phyloP scores from a whole-genome alignment of 2,113 vertebrate genomes.

The Illadopsis cleaveri region DNA sequence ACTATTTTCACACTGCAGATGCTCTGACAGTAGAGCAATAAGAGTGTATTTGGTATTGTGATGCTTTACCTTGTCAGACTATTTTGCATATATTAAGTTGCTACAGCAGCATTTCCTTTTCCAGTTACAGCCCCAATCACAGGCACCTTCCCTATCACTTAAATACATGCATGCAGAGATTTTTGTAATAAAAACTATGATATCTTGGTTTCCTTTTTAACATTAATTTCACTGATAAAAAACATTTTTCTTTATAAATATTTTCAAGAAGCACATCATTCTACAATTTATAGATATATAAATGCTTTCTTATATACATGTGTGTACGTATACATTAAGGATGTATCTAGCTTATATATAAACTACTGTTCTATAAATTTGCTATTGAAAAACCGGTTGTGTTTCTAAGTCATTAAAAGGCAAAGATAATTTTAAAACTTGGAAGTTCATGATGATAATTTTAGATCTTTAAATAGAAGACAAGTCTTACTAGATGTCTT shows the following conservation, averaged over 20 bases:
- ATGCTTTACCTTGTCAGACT: background rate
- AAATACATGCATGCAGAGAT: background rate
- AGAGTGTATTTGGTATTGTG: background rate
- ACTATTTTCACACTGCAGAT: background rate
- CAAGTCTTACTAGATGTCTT: background rate
- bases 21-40: background rate
- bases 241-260: background rate
- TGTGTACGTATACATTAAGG: background rate
- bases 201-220: background rate
- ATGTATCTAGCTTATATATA: background rate
- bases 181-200: background rate
- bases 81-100: background rate
- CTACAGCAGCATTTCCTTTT: background rate
- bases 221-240: background rate
- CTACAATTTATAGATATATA: background rate
- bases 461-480: background rate
- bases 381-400: background rate
- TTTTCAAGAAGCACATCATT: background rate
- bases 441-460: background rate
- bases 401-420: background rate
- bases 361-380: background rate
- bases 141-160: background rate
- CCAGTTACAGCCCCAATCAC: background rate
- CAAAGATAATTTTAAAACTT: background rate
- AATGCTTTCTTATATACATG: background rate